Conservation (phyloP, 2,113 vertebrate genomes). For the Limnothrissa miodon region DNA sequence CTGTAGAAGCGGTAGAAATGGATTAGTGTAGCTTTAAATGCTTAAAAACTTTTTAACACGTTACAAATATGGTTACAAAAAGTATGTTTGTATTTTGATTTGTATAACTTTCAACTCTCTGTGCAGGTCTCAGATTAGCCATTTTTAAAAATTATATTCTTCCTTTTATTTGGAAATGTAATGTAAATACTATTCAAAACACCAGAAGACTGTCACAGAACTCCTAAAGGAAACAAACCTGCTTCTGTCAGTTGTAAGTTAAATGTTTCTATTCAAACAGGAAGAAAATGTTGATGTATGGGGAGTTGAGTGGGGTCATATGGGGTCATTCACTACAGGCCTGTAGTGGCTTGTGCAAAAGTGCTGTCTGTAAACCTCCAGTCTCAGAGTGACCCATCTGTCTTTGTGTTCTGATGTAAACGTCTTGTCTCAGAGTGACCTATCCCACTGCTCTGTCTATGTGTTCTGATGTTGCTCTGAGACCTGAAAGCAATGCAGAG, state of each 20-base stretch:
- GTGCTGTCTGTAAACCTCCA: neutral
- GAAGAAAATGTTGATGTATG: neutral
- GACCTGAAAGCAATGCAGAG: conserved; percentile 29
- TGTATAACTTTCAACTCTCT: neutral
- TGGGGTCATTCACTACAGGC: neutral
- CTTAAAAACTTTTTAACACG: neutral
- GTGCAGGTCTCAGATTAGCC: neutral
- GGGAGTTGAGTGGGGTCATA: neutral
- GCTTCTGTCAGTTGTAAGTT: neutral
- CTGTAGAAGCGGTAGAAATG: neutral
- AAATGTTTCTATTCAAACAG: neutral
- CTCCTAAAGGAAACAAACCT: neutral
- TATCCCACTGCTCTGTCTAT: neutral
- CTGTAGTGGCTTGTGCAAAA: neutral
- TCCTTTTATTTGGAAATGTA: neutral
- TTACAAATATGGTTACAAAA: neutral
- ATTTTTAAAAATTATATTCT: neutral
- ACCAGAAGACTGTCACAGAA: neutral
- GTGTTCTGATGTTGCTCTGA: neutral
- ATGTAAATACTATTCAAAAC: conserved; percentile 10
- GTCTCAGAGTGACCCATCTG: neutral
- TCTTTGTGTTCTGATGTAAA: neutral
- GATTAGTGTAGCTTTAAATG: neutral
- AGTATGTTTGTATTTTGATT: neutral
- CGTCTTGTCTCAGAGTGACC: neutral